Evolutionary conservation across 2,113 vertebrate genomes (phyloP), one percentile per base, ranked within the genome.

Genomic region (Embiotoca jacksoni): DNA sequence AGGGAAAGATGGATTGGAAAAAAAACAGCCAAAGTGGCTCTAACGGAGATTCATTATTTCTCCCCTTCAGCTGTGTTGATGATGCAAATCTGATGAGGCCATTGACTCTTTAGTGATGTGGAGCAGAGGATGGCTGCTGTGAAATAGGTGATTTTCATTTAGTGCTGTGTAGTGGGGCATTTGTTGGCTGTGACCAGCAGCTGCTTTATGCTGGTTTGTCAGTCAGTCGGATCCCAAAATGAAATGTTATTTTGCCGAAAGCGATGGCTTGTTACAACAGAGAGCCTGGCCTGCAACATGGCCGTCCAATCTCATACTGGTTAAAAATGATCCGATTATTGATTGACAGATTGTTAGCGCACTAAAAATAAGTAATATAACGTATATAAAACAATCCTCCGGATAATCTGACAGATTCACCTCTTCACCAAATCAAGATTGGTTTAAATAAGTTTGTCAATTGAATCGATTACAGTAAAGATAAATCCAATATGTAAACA

Each of bases 51-150:
- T 91, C 87, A 89, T 91, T 77, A 82, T 84, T 80, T 83, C 86
- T 86, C 60, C 75, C 80, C 49, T 91, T 85, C 87, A 87, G 81
- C 87, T 90, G 87, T 92, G 89, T 91, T 93, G 88, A 89, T 93
- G 92, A 91, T 88, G 87, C 83, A 89, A 65, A 88, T 89, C 86
- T 89, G 85, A 88, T 83, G 89, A 89, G 81, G 56, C 78, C 78
- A 85, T 87, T 78, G 83, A 77, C 74, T 89, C 80, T 74, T 66
- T 39, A 80, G 74, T 68, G 58, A 32, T 65, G 74, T n/a, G 35
- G 75, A 60, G 65, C 72, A 50, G 74, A 74, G 70, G 77, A 61
- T 70, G 74, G 76, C 75, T 86, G 59, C 70, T 70, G 82, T 47
- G 85, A 78, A 83, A 85, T 72, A 61, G 73, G 52, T 72, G 15